Conservation (phyloP, 2,797 vertebrate species). For the Microctenopoma lineatum region DNA sequence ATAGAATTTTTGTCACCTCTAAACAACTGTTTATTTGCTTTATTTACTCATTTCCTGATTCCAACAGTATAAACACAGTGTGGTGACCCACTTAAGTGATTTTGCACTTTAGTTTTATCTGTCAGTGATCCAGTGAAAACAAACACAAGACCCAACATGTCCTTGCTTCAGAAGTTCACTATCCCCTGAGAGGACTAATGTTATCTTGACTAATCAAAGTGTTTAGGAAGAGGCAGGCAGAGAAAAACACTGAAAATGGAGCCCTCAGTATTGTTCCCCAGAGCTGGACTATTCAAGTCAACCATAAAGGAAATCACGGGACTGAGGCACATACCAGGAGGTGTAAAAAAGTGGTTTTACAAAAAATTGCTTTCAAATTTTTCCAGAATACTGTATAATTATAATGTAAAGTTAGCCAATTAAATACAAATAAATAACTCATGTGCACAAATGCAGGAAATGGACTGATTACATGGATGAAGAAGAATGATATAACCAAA, state of each 20-base stretch:
- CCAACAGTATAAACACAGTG: conserved; percentile 2
- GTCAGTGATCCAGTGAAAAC: conserved; percentile 50
- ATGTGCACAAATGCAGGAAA: conserved; percentile 16
- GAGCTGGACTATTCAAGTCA: conserved; percentile 47
- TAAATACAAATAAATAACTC: conserved; percentile 57
- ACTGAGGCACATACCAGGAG: conserved; percentile 7
- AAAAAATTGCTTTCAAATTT: conserved; percentile 21
- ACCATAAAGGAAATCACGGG: conserved; percentile 50
- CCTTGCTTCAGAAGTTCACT: conserved; percentile 42
- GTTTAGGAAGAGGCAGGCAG: conserved; percentile 48
- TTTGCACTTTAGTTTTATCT: conserved; percentile 39
- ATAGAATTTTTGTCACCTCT: conserved; percentile 17
- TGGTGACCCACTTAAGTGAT: not conserved
- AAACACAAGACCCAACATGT: conserved; percentile 43
- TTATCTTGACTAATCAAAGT: conserved; percentile 72
- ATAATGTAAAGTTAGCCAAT: conserved; percentile 22
- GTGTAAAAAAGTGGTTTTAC: conserved; percentile 10
- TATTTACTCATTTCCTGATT: not conserved
- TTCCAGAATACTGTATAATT: not conserved
- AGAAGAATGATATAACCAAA: conserved; percentile 5
- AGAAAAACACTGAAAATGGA: conserved; percentile 52
- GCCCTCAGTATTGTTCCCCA: conserved; percentile 51
- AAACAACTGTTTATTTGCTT: conserved; percentile 4
- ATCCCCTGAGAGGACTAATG: conserved; percentile 57
- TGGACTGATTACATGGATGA: not conserved